Base-by-base conservation (phyloP, 2,113 vertebrate species). In the Cyanoliseus patagonus region DNA sequence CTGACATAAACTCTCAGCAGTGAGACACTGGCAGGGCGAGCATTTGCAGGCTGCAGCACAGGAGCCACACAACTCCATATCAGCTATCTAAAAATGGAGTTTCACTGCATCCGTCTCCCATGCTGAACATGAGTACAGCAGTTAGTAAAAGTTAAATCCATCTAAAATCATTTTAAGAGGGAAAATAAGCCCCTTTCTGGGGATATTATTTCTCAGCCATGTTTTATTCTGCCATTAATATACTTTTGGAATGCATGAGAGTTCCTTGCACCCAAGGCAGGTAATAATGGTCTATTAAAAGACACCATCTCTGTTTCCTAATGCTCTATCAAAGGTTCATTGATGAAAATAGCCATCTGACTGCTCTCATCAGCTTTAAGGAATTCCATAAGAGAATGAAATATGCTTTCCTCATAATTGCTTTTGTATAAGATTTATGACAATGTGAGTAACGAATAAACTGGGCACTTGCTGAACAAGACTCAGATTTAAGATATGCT, bases 251-350 rank as follows among this genome's bases (percentile, higher is more conserved):
- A 92, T 91, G 85, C 90, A 97, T 94, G 70, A 97, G 97, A 97
- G 93, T 76, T 91, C 87, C 93, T 94, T 93, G 80, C 93, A 97
- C 96, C 95, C 82, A 86, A 97, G 94, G 94, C 97, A 97, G 96
- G 83, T 94, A 97, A 94, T 97, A 96, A 97, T 14, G 55, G 88
- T 64, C 96, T 95, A 97, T 97, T 97, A 96, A 95, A 97, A 97
- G 92, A 90, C 73, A 92, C 57, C 90, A 69, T 96, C 81, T 95
- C 94, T 97, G 94, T 85, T 89, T 97, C 90, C 91, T 98, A 97
- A 97, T 97, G 95, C 76, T 94, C 95, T 96, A 87, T 95, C 93
- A 97, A 97, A 98, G 88, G 94, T 86, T 97, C 96, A 91, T 93
- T 97, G 96, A 97, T 96, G 94, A 97, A 97, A 97, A 86, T 68